Percentiles rank a stretch among this genome's conserved stretches.
phyloP scores from a whole-genome alignment of 2,797 vertebrate species.

The Centropyge bicolor region DNA sequence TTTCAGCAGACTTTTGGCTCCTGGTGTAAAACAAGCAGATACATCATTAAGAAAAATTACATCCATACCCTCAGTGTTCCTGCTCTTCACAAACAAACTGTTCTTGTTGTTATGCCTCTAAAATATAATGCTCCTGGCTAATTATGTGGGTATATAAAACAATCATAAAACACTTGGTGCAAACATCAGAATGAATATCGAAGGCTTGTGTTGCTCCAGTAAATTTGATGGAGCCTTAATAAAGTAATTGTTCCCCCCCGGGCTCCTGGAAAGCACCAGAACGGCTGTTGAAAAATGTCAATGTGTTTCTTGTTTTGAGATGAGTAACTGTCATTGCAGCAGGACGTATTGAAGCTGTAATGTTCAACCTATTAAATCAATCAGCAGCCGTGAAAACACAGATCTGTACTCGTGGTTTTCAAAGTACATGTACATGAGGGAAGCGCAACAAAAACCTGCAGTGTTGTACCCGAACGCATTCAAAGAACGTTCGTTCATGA shows the following conservation, averaged over 20 bases:
- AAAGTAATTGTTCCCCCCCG: slow-evolving; percentile 58
- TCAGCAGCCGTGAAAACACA: background rate
- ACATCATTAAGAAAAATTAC: slow-evolving; percentile 4
- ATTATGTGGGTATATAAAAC: slow-evolving; percentile 55
- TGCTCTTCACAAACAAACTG: slow-evolving; percentile 44
- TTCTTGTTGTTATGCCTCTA: slow-evolving; percentile 35
- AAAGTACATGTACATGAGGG: background rate
- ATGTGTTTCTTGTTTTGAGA: slow-evolving; percentile 53
- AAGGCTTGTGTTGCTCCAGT: slow-evolving; percentile 59
- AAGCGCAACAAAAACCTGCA: background rate
- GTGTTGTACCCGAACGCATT: no score
- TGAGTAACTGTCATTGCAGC: slow-evolving; percentile 15
- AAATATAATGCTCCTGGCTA: slow-evolving; percentile 41
- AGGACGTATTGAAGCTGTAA: slow-evolving; percentile 15
- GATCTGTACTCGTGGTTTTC: background rate
- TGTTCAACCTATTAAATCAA: slow-evolving; percentile 27
- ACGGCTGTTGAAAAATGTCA: slow-evolving; percentile 47
- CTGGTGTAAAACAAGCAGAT: background rate
- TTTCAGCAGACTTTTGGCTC: slow-evolving; percentile 24
- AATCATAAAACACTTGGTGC: slow-evolving; percentile 51
- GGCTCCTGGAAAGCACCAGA: slow-evolving; percentile 57
- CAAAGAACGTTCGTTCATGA: no score
- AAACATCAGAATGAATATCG: slow-evolving; percentile 65
- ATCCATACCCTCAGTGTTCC: slow-evolving; percentile 5
- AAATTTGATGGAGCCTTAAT: slow-evolving; percentile 71